Conservation (phyloP, 2,888 invertebrate species). For the Omphaloscelis lunosa region DNA sequence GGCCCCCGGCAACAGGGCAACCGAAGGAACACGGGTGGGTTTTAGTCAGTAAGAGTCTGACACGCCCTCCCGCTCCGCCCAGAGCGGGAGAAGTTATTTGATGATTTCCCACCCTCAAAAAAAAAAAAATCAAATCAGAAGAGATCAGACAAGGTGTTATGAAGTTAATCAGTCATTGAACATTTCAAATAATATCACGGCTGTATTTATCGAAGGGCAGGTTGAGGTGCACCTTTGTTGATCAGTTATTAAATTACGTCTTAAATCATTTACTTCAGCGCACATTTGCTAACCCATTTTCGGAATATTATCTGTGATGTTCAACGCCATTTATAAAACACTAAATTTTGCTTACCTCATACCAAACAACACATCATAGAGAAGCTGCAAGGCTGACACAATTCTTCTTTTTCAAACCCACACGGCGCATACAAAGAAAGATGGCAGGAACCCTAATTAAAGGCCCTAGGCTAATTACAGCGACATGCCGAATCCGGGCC, state of each 20-base stretch:
- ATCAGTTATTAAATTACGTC: background rate
- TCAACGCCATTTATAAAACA: background rate
- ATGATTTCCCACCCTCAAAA: too few species aligned
- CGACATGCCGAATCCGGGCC: conserved; percentile 69
- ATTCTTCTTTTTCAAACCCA: conserved; percentile 33
- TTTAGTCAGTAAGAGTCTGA: too few species aligned
- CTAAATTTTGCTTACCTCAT: background rate
- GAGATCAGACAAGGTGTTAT: background rate
- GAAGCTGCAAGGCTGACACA: conserved; percentile 3
- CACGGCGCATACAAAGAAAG: conserved; percentile 40
- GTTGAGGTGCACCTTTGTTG: background rate
- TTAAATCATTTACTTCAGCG: background rate
- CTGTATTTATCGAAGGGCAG: background rate
- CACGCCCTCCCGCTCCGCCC: too few species aligned
- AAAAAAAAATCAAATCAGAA: too few species aligned
- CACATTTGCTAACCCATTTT: background rate
- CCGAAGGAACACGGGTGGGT: too few species aligned
- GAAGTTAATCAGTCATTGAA: background rate
- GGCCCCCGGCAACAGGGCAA: too few species aligned
- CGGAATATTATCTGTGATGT: background rate
- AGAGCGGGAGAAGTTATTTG: too few species aligned
- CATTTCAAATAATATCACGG: background rate
- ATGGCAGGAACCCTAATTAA: conserved; percentile 61
- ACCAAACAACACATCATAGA: conserved; percentile 20
- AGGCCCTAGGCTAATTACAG: conserved; percentile 71